Base-by-base conservation (phyloP, 2,888 invertebrate genomes). In the Sepioteuthis lessoniana region DNA sequence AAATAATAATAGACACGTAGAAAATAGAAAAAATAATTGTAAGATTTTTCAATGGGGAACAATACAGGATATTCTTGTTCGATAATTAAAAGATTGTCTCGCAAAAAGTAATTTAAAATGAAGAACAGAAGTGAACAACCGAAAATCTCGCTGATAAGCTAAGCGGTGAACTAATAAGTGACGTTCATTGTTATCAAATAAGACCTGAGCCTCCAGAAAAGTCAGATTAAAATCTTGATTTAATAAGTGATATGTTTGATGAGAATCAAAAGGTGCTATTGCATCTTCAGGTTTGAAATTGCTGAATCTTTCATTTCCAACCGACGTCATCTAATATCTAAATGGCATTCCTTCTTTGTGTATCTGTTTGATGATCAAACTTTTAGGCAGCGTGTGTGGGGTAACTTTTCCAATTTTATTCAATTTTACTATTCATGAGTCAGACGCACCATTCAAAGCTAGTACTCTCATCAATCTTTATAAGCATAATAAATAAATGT, bases 61-160 rank as follows among this genome's bases (percentile, higher is more conserved):
- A 25, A 55, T 55, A 55, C 55, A 25, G 55, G 76, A 31, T 76
- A 76, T n/a, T 76, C 76, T 76, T 76, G 8, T 76, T 76, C n/a
- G 76, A n/a, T 76, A n/a, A 76, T 76, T 76, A 76, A 76, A 13
- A 76, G 76, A 76, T n/a, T 76, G n/a, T n/a, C 76, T 76, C n/a
- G n/a, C n/a, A n/a, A 76, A 60, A 76, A 31, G 4, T 60, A 76
- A 76, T 76, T 76, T n/a, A 76, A 76, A 76, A 76, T 76, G 76
- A 76, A n/a, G 31, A 76, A 76, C 76, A 76, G 76, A 76, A 76
- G 10, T 76, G 76, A n/a, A 76, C 76, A 76, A n/a, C 10, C n/a
- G 31, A 76, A n/a, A 10, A 76, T 76, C 8, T 76, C 13, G 0
- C 76, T n/a, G 31, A 76, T 76, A 76, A 76, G 31, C n/a, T n/a